Base-by-base conservation (phyloP, 2,797 vertebrate species). In the Gorsachius magnificus region DNA sequence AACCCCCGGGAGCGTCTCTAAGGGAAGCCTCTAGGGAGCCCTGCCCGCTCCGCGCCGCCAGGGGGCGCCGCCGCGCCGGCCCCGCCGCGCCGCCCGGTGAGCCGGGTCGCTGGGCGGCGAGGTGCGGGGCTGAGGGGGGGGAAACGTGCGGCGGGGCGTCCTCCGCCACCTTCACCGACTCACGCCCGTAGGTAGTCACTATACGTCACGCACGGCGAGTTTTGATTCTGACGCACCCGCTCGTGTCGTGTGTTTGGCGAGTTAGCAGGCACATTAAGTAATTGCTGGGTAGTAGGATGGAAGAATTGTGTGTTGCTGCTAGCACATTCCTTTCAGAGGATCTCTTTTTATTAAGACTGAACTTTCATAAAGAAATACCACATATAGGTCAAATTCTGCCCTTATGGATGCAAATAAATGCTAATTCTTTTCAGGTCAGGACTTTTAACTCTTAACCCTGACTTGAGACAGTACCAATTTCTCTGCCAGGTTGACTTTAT, bases 101-200 rank as follows among this genome's bases (percentile, higher is more conserved):
- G 63, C 10, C 19, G 19, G 48, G 36, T 26, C 22, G 26, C 18
- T 16, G 26, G 9, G 46, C 9, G 20, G 41, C 10, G 7, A 3
- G 76, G 25, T 12, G 83, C 16, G 19, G 10, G 66, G 22, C 58
- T 11, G 0, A 0, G 1, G 13, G 15, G 13, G 54, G 41, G 6
- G 69, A 4, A 3, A 17, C 13, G 2, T 4, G 65, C 69, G 14
- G 33, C 0, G 9, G 80, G 5, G 81, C n/a, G 4, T 1, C 72
- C 19, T 1, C 68, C 11, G 29, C 33, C 12, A 5, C 58, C 65
- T 31, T 35, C 3, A 22, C 33, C 4, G 57, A 22, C 31, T 54
- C 54, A 6, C 24, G 25, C 83, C 91, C 38, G 2, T 16, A 24
- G 61, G n/a, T 28, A 9, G 72, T 64, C 71, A 4, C 56, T 66